Percentiles rank a stretch among this genome's conserved stretches.
Evolutionary conservation across 1,140 invertebrate species (phyloP).

Genomic region (Sitophilus oryzae): DNA sequence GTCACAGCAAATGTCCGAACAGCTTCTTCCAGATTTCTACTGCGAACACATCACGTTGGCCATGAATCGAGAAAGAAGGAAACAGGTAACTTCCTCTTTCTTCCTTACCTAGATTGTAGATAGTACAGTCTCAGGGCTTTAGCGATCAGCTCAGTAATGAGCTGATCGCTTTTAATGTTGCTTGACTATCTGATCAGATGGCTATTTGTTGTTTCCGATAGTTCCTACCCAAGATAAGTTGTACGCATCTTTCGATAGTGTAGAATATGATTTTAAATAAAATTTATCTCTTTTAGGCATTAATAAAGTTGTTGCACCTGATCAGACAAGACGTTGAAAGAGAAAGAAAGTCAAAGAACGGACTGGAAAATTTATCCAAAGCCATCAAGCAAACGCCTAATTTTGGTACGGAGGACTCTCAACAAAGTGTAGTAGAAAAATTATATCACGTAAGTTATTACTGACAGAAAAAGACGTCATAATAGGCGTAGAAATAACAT

Average conservation of each 20-base stretch:
- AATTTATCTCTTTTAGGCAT: conserved; percentile 48
- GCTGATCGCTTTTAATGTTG: too few relatives aligned
- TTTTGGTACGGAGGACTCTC: conserved; percentile 82
- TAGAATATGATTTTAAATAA: too few relatives aligned
- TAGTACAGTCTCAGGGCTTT: too few relatives aligned
- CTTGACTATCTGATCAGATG: too few relatives aligned
- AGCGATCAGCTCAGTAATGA: too few relatives aligned
- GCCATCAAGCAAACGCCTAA: conserved; percentile 87
- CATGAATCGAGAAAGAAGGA: conserved; percentile 86
- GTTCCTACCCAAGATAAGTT: too few relatives aligned
- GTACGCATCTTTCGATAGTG: too few relatives aligned
- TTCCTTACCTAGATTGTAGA: too few relatives aligned
- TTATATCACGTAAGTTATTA: conserved; percentile 72
- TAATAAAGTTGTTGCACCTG: conserved; percentile 76
- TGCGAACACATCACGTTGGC: conserved; percentile 88
- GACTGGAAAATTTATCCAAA: conserved; percentile 81
- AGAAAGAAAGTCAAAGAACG: conserved; percentile 77
- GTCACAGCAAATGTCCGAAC: conserved; percentile 57
- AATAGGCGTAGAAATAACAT: too few relatives aligned
- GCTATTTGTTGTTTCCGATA: too few relatives aligned
- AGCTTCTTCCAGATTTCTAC: conserved; percentile 88
- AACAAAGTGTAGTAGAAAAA: conserved; percentile 88
- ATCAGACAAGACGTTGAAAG: conserved; percentile 80
- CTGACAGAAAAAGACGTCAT: not conserved
- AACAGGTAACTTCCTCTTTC: conserved; percentile 65